Conservation (phyloP, 2,113 vertebrate species). For the Centropristis striata region DNA sequence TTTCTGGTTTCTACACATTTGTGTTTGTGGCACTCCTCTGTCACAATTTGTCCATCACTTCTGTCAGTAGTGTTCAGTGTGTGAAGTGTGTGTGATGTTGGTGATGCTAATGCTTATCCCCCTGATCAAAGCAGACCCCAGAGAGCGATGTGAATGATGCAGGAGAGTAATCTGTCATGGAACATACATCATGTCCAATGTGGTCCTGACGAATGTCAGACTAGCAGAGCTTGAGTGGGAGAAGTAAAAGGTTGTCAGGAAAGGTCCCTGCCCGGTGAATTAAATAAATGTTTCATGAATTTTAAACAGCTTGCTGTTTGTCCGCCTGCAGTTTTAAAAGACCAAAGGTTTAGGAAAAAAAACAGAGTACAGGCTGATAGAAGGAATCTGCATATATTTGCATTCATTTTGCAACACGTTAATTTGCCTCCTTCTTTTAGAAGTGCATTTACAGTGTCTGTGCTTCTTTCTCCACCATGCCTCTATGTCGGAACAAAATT, state of each 20-base stretch:
- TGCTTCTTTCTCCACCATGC: conserved; percentile 44
- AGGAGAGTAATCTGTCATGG: conserved; percentile 67
- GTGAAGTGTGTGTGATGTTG: conserved; percentile 19
- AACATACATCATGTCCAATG: conserved; percentile 75
- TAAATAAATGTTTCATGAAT: conserved; percentile 85
- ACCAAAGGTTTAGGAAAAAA: conserved; percentile 75
- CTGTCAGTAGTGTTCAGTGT: conserved; percentile 26
- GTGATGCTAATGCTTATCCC: conserved; percentile 44
- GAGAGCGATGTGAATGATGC: conserved; percentile 60
- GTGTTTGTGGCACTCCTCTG: conserved; percentile 4
- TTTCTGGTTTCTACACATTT: conserved; percentile 13
- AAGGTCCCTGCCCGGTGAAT: conserved; percentile 78
- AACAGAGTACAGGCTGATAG: conserved; percentile 67
- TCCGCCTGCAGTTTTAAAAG: conserved; percentile 84
- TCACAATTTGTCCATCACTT: conserved; percentile 31
- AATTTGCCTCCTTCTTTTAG: conserved; percentile 77
- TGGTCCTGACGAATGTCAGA: conserved; percentile 76
- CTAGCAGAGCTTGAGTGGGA: conserved; percentile 57
- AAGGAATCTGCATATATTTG: conserved; percentile 86
- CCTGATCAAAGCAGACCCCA: conserved; percentile 54
- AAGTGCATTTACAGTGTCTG: conserved; percentile 69
- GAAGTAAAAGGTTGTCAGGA: conserved; percentile 77
- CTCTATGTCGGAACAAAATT: conserved; percentile 57
- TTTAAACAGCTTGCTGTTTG: conserved; percentile 84
- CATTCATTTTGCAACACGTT: conserved; percentile 83